These are phyloP conservation scores for Pampusana beccarii DNA, from an alignment of 2,113 vertebrate species.

Conservation along the genomic window DNA sequence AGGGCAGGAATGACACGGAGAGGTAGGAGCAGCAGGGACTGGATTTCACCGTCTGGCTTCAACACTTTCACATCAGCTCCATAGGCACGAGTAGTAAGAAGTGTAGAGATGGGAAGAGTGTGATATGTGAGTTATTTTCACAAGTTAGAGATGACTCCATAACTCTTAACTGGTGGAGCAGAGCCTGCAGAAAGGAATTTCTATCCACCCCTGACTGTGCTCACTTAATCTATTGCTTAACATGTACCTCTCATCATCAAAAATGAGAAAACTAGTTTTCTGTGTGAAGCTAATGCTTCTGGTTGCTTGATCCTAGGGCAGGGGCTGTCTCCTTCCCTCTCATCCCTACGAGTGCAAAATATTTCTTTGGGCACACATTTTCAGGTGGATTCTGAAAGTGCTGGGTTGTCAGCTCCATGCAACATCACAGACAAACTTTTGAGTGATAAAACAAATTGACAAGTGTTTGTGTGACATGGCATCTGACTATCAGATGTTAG, in stretches of 20 bases:
- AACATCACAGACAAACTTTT: background rate
- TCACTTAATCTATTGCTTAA: constrained; percentile 55
- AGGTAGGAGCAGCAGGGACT: background rate
- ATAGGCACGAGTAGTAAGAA: background rate
- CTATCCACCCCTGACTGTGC: constrained; percentile 26
- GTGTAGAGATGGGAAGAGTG: background rate
- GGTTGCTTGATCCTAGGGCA: background rate
- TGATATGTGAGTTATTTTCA: constrained; percentile 71
- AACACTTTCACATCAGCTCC: background rate
- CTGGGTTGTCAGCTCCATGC: background rate
- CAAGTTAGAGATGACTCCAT: constrained; percentile 55
- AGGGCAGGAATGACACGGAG: background rate
- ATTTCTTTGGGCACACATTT: background rate
- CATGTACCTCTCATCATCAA: constrained; percentile 30
- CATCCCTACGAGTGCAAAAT: background rate
- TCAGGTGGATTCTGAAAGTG: background rate
- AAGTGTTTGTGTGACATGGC: constrained; percentile 35
- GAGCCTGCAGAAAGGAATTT: constrained; percentile 56
- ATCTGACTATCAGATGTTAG: constrained; percentile 68
- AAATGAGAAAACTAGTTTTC: constrained; percentile 12
- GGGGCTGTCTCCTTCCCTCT: background rate
- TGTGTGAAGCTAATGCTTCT: background rate
- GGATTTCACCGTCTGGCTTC: background rate
- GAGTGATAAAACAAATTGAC: constrained; percentile 24
- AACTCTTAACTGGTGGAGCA: constrained; percentile 48